A percentile compares a stretch with the other conserved stretches of the same genome.
phyloP scores from a whole-genome alignment of 1,140 invertebrate species.

The Diploscapter pachys region DNA sequence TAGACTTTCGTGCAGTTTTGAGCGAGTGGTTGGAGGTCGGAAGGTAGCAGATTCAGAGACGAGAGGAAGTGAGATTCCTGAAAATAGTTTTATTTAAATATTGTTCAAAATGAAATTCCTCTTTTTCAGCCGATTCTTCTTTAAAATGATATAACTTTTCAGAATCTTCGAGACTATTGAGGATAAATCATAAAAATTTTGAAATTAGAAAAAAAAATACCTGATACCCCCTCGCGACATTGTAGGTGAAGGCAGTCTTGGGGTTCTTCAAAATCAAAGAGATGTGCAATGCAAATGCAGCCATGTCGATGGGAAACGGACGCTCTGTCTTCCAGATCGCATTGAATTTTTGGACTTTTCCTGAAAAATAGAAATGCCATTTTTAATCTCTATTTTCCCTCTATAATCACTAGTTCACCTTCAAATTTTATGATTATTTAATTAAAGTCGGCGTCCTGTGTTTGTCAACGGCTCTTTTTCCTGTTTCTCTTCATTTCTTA shows the following conservation, averaged over 20 bases:
- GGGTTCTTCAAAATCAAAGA: constrained; percentile 44
- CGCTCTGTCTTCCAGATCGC: constrained; percentile 50
- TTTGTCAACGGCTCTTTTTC: too few species aligned
- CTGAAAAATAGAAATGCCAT: constrained; percentile 15
- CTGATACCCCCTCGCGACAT: constrained; percentile 54
- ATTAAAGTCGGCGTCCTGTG: too few species aligned
- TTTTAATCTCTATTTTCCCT: too few species aligned
- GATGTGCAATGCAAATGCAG: constrained; percentile 55
- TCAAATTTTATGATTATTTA: too few species aligned
- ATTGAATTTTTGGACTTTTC: constrained; percentile 48
- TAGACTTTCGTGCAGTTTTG: constrained; percentile 53
- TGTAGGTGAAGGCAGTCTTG: constrained; percentile 45
- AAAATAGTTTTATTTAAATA: constrained; percentile 10
- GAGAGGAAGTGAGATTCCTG: constrained; percentile 53
- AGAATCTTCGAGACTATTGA: too few species aligned
- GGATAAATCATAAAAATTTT: too few species aligned
- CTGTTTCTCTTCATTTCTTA: too few species aligned
- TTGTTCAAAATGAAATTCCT: too few species aligned
- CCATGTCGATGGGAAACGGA: constrained; percentile 59
- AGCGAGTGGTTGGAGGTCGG: constrained; percentile 52
- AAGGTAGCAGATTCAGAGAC: constrained; percentile 32
- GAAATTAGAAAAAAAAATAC: constrained; percentile 16
- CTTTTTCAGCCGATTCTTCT: too few species aligned
- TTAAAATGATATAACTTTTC: too few species aligned
- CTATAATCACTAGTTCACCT: too few species aligned